These are phyloP conservation scores for Acanthosepion esculentum DNA, from an alignment of 2,888 invertebrate species.

Conservation along the genomic window DNA sequence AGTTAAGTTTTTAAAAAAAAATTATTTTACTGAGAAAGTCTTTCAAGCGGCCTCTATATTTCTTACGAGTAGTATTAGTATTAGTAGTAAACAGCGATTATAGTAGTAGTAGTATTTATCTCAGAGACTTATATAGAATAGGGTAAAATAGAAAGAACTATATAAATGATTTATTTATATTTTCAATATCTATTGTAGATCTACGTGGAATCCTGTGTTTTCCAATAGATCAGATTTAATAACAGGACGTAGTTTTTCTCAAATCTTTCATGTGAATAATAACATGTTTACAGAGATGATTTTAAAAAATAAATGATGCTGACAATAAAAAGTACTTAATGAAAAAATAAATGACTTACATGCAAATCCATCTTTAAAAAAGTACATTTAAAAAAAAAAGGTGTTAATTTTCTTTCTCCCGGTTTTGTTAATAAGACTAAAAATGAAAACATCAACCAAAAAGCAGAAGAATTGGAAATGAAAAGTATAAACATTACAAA, in stretches of 20 bases:
- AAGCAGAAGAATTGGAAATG: not conserved
- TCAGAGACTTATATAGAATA: slow-evolving; percentile 15
- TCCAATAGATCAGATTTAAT: not conserved
- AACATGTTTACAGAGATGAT: not conserved
- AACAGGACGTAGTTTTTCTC: not conserved
- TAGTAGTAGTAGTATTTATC: not conserved
- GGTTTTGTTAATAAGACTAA: not conserved
- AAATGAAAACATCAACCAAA: not conserved
- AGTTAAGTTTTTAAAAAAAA: not conserved
- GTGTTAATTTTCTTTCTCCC: not conserved
- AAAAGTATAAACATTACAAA: no score
- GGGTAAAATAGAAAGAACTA: not conserved
- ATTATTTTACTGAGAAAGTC: not conserved
- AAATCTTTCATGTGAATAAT: not conserved
- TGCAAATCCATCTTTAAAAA: not conserved
- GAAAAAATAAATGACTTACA: not conserved
- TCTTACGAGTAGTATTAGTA: slow-evolving; percentile 33
- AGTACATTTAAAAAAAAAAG: no score
- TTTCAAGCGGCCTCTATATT: not conserved
- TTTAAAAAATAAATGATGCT: not conserved
- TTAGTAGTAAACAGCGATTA: not conserved
- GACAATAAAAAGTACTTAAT: not conserved
- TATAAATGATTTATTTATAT: not conserved
- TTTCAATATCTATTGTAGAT: not conserved
- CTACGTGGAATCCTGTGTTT: not conserved